These are phyloP conservation scores for Amphiura filiformis DNA, from an alignment of 35 echinoderm and acorn worm genomes.

Conservation along the genomic window DNA sequence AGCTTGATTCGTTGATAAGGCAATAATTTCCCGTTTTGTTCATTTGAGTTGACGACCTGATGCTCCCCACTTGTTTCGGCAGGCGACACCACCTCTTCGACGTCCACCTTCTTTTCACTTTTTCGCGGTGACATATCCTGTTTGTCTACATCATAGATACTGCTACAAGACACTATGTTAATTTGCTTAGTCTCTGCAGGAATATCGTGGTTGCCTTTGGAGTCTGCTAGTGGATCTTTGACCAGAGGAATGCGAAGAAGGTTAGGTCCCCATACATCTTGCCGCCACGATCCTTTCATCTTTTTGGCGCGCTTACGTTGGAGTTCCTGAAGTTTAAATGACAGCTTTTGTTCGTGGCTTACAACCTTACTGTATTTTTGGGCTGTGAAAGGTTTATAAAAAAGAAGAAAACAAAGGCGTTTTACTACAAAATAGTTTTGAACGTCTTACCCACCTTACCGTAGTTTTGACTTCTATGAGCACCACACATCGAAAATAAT, in stretches of 20 bases:
- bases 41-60: background rate
- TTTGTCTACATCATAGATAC: background rate
- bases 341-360: constrained; percentile 42
- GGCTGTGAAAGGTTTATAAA: background rate
- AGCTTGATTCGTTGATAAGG: background rate
- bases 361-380: background rate
- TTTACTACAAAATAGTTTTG: no score
- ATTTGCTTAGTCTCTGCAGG: background rate
- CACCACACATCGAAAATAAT: no score
- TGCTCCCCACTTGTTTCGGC: no score
- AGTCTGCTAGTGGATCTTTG: constrained; percentile 32
- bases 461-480: no score
- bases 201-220: background rate
- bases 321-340: constrained; percentile 24
- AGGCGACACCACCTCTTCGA: background rate
- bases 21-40: background rate
- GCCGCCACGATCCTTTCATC: constrained; percentile 17
- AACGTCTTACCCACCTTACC: no score
- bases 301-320: constrained; percentile 35
- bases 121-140: background rate
- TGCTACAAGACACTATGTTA: background rate
- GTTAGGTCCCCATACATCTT: background rate
- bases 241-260: constrained; percentile 30
- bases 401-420: background rate
- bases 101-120: background rate